Base-by-base conservation (phyloP, 2,888 invertebrate species). In the Ectropis crepuscularia region DNA sequence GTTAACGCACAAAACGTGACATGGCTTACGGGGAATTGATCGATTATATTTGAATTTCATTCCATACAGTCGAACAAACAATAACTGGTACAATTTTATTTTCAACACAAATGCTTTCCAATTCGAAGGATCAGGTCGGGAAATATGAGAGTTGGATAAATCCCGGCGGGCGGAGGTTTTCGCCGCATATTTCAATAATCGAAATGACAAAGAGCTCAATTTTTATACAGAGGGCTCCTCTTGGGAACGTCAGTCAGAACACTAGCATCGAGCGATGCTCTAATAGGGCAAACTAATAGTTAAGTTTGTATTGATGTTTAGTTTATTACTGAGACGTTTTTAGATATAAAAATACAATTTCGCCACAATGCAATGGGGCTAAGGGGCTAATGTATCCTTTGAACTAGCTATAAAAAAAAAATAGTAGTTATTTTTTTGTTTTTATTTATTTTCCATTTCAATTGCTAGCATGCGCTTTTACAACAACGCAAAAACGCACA, bases 131-230 rank as follows among this genome's bases (percentile, higher is more conserved):
- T 57, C 54, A 43, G 53, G 57, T 66, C 57, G 50, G 50, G 54
- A 65, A 63, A 61, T 63, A 67, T 53, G 43, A 59, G 66, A 63
- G 50, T 53, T 36, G 48, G 53, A 68, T 67, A 63, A 61, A 64
- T 67, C 62, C 63, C 69, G 67, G 67, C 69, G 63, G 65, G 63
- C 37, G 45, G 53, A 50, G 50, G 64, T 59, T 64, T 59, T 59
- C 58, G 45, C 55, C 59, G 67, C 69, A 72, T 75, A 75, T 74
- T 75, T 76, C 74, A 76, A 74, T 77, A 74, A 75, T 70, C 69
- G 68, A 74, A 69, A 74, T 72, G 77, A 76, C 72, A 76, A 74
- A 73, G 72, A 72, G 68, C 61, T 68, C 67, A 65, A 70, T 71
- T 66, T 67, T 69, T 69, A 67, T 46, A 60, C 47, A 49, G 53